phyloP scores from a whole-genome alignment of 1,140 invertebrate species.

The Pantala flavescens region DNA sequence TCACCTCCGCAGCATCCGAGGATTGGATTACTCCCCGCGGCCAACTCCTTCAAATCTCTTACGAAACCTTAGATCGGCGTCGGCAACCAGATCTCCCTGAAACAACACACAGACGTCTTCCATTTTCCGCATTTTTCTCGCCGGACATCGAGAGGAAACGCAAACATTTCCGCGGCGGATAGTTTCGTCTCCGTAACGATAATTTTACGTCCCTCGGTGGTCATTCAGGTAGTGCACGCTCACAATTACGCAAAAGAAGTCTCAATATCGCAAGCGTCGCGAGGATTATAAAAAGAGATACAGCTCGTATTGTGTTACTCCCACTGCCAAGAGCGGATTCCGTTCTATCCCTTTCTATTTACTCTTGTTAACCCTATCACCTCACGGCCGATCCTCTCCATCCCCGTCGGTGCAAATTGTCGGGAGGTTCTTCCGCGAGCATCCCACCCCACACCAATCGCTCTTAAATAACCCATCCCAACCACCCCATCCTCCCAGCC shows the following conservation, averaged over 20 bases:
- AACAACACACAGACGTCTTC: too few species aligned
- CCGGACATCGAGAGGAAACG: too few species aligned
- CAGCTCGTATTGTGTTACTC: not conserved
- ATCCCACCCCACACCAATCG: not conserved
- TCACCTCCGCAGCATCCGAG: too few species aligned
- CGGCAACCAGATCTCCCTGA: too few species aligned
- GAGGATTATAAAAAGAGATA: not conserved
- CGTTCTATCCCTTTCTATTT: not conserved
- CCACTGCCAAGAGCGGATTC: not conserved
- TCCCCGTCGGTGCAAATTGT: not conserved
- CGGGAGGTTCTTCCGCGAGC: not conserved
- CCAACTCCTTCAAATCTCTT: too few species aligned
- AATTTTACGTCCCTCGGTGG: not conserved
- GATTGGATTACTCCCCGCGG: too few species aligned
- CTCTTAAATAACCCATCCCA: not conserved
- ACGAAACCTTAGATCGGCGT: too few species aligned
- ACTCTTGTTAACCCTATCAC: slow-evolving; percentile 9
- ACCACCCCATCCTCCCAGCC: not conserved
- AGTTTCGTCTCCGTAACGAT: too few species aligned
- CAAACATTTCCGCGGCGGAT: too few species aligned
- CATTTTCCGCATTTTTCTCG: too few species aligned
- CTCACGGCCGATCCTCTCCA: not conserved
- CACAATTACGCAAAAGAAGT: not conserved
- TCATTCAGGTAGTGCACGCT: not conserved
- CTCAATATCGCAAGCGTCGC: not conserved